Evolutionary conservation across 1,140 invertebrate genomes (phyloP).

Genomic region (Probaryconus sp.): DNA sequence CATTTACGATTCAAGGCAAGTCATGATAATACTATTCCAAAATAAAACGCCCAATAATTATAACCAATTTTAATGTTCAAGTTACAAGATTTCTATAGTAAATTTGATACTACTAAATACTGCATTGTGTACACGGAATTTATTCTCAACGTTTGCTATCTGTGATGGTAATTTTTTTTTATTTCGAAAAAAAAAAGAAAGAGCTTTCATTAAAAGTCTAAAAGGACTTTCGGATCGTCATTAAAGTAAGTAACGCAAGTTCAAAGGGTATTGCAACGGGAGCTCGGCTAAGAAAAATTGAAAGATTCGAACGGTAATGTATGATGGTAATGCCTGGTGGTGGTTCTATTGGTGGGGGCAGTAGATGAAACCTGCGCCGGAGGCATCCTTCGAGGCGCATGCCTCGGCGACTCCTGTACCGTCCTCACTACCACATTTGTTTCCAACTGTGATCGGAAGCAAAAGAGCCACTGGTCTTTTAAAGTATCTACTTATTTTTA

Average conservation of each 20-base stretch:
- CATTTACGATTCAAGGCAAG: no score
- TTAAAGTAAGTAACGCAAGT: conserved; percentile 44
- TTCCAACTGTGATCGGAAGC: conserved; percentile 46
- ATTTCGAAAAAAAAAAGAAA: conserved; percentile 15
- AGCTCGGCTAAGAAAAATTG: conserved; percentile 70
- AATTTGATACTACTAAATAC: no score
- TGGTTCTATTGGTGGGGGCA: conserved; percentile 67
- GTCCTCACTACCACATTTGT: conserved; percentile 35
- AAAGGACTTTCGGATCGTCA: conserved; percentile 34
- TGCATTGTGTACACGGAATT: no score
- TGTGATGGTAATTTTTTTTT: neutral
- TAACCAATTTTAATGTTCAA: no score
- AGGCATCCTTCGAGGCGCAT: conserved; percentile 72
- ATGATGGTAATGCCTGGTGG: neutral
- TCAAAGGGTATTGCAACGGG: conserved; percentile 52
- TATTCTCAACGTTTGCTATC: conserved; percentile 1
- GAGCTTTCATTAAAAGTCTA: conserved; percentile 40
- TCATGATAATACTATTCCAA: no score
- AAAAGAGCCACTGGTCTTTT: conserved; percentile 57
- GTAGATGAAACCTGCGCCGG: conserved; percentile 73
- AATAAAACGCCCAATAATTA: no score
- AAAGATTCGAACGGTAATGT: conserved; percentile 65
- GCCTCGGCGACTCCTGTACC: conserved; percentile 31
- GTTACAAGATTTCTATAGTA: no score
- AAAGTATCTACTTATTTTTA: conserved; percentile 54